Evolutionary conservation across 2,888 invertebrate genomes (phyloP).

Genomic region (Mesorhabditis sp.): DNA sequence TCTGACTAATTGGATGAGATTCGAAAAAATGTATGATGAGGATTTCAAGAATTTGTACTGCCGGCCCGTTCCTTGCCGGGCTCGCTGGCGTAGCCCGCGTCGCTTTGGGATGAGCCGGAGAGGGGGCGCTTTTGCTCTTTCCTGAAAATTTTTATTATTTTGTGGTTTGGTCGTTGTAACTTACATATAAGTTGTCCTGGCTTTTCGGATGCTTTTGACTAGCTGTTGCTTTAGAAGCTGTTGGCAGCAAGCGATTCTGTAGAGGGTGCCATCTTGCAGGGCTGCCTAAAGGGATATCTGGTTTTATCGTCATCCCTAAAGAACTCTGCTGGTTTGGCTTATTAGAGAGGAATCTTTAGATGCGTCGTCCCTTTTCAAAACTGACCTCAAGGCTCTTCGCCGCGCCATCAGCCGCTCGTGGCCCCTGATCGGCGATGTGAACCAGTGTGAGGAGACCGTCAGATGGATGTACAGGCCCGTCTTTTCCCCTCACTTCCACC

Average conservation of each 20-base stretch:
- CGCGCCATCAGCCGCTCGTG: background rate
- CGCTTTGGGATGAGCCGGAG: conserved; percentile 40
- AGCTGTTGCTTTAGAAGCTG: conserved; percentile 31
- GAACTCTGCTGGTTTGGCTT: too few species aligned
- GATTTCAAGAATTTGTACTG: too few species aligned
- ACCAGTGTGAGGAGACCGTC: conserved; percentile 21
- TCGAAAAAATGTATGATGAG: too few species aligned
- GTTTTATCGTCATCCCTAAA: background rate
- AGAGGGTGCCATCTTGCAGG: conserved; percentile 21
- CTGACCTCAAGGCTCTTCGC: background rate
- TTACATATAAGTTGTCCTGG: conserved; percentile 25
- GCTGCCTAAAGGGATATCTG: background rate
- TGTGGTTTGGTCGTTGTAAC: conserved; percentile 4
- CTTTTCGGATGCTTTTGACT: conserved; percentile 31
- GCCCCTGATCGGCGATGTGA: conserved; percentile 30
- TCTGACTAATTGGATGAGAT: too few species aligned
- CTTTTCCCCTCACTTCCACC: conserved; percentile 21
- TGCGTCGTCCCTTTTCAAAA: too few species aligned
- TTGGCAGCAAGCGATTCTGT: conserved; percentile 35
- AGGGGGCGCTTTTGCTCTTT: conserved; percentile 31
- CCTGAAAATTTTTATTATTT: conserved; percentile 10
- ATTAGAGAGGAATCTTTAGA: too few species aligned
- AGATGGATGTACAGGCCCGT: conserved; percentile 7
- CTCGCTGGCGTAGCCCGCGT: conserved; percentile 43
- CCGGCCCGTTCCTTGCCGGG: conserved; percentile 23